Evolutionary conservation across 2,113 vertebrate genomes (phyloP), one percentile per base, ranked within the genome.

Genomic region (Channa argus): DNA sequence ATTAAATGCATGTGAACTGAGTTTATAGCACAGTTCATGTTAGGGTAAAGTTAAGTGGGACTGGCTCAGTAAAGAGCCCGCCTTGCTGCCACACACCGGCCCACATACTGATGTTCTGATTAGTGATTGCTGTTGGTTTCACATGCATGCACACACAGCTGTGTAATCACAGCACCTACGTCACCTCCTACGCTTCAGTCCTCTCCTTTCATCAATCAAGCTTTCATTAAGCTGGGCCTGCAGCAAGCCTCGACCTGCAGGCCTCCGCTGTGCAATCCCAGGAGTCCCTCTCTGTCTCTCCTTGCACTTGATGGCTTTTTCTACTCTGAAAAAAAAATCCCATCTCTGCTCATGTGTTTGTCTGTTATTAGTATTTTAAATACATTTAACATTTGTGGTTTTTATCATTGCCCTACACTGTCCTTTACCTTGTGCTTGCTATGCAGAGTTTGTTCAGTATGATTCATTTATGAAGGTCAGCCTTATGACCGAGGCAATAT

Each of bases 161-260:
- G 74, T 14, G 80, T 72, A 83, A 89, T 86, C 68, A 70, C 66
- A 82, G 82, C 24, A 24, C 24, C 24, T 24, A 24, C 24, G 85
- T 82, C 79, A 77, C 66, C 71, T 87, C 84, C 88, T 56, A 71
- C 79, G 79, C 88, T 78, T 78, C 68, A 60, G 54, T 75, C 82
- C 75, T 45, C 54, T 6, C 82, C 83, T 88, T 88, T 90, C 78
- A 74, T 89, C 77, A 6, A 69, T 43, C 24, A 7, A 46, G 53
- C 86, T 89, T 76, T 89, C 83, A 89, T 90, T 63, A 84, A 76
- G 74, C 53, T 38, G 24, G 65, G 64, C 82, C 85, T 62, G 53
- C 85, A 84, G 85, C 92, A 76, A 83, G 92, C 72, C 82, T 65
- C 78, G 53, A 82, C 92, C 88, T 91, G 89, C 82, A 75, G 56